These are phyloP conservation scores for Calameuta pallipes DNA, from an alignment of 2,888 invertebrate genomes.

Conservation along the genomic window DNA sequence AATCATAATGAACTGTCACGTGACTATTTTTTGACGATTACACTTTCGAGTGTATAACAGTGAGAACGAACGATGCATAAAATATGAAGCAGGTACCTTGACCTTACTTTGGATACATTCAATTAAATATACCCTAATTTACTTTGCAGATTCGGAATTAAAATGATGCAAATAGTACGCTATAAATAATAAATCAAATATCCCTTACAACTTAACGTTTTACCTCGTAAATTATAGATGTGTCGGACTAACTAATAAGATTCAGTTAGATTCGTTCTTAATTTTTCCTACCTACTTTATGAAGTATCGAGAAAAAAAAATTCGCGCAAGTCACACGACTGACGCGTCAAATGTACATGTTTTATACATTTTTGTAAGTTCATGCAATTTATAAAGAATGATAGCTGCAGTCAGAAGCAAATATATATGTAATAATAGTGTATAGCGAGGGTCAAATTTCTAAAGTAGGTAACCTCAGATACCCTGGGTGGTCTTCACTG, in stretches of 20 bases:
- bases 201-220: background rate
- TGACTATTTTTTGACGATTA: background rate
- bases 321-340: background rate
- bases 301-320: background rate
- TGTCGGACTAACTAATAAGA: background rate
- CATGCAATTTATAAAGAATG: background rate
- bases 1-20: background rate
- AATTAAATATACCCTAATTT: background rate
- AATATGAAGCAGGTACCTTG: background rate
- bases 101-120: background rate
- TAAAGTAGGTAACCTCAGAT: background rate
- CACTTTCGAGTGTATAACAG: background rate
- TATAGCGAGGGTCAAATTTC: background rate
- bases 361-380: background rate
- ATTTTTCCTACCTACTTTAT: background rate
- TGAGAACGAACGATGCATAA: background rate
- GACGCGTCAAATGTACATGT: background rate
- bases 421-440: background rate
- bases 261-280: background rate
- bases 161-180: background rate
- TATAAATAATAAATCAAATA: background rate
- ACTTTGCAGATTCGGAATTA: background rate
- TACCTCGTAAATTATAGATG: background rate
- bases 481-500: background rate
- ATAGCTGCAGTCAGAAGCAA: background rate